phyloP scores from a whole-genome alignment of 2,797 vertebrate species.

The Setipinna tenuifilis region DNA sequence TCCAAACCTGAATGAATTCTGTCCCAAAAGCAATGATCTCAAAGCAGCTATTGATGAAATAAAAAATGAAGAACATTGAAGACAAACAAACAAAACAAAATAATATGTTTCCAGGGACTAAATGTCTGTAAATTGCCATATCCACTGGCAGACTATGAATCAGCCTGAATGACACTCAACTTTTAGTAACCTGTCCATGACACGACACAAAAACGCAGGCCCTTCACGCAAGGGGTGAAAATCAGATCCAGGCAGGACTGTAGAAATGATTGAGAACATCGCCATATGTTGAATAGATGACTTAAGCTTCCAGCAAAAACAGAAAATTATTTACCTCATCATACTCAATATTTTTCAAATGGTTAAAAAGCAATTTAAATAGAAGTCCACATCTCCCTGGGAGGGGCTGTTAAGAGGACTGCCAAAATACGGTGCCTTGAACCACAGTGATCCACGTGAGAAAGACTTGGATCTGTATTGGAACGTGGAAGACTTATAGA shows the following conservation, averaged over 20 bases:
- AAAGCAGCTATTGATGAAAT: constrained; percentile 3
- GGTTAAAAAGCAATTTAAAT: neutral
- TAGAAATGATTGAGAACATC: neutral
- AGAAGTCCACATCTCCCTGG: neutral
- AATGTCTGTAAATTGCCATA: neutral
- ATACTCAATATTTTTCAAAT: constrained; percentile 9
- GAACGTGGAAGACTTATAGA: too few relatives aligned
- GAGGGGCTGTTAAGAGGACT: neutral
- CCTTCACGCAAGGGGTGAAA: neutral
- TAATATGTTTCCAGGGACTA: neutral
- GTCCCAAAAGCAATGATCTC: neutral
- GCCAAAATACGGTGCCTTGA: constrained; percentile 3
- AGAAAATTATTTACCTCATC: neutral
- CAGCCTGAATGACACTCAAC: constrained; percentile 15
- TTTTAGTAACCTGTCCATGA: neutral
- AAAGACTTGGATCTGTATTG: neutral
- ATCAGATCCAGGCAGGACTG: neutral
- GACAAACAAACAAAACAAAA: constrained; percentile 16
- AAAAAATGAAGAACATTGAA: neutral
- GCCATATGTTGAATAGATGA: neutral
- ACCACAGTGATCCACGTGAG: neutral
- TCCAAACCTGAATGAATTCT: neutral
- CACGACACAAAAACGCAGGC: neutral
- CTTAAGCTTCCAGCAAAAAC: neutral
- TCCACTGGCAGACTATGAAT: neutral